Conservation (phyloP, 2,888 invertebrate species). For the Auanema freiburgensis region DNA sequence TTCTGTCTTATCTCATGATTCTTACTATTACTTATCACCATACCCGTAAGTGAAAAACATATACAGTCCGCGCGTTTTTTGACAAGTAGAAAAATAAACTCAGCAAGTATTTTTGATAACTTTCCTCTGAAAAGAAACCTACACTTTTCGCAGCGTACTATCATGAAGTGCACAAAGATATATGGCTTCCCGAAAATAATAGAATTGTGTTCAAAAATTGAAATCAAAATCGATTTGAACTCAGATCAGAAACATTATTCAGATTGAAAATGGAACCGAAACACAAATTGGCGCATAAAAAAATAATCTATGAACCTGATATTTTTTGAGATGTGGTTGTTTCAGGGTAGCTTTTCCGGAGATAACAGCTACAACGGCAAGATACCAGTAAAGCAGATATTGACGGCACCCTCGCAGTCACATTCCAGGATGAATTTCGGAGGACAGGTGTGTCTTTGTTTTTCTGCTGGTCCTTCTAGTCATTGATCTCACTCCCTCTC, state of each 20-base stretch:
- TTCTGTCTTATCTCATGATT: not conserved
- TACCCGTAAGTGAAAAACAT: not conserved
- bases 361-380: conserved; percentile 33
- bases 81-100: not conserved
- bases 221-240: not conserved
- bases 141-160: too few relatives aligned
- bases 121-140: too few relatives aligned
- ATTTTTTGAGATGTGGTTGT: conserved; percentile 10
- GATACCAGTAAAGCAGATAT: conserved; percentile 38
- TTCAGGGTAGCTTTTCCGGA: conserved; percentile 28
- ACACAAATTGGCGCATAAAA: too few relatives aligned
- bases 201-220: too few relatives aligned
- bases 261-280: conserved; percentile 3
- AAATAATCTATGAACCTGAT: too few relatives aligned
- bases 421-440: conserved; percentile 41
- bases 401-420: conserved; percentile 40
- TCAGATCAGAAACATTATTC: not conserved
- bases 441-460: conserved; percentile 28
- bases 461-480: too few relatives aligned
- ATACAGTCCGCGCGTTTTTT: not conserved
- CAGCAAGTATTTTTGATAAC: too few relatives aligned
- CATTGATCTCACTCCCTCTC: not conserved
- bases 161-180: too few relatives aligned
- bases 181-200: too few relatives aligned
- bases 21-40: not conserved